Base-by-base conservation (phyloP, 2,797 vertebrate species). In the Anabacerthia variegaticeps region DNA sequence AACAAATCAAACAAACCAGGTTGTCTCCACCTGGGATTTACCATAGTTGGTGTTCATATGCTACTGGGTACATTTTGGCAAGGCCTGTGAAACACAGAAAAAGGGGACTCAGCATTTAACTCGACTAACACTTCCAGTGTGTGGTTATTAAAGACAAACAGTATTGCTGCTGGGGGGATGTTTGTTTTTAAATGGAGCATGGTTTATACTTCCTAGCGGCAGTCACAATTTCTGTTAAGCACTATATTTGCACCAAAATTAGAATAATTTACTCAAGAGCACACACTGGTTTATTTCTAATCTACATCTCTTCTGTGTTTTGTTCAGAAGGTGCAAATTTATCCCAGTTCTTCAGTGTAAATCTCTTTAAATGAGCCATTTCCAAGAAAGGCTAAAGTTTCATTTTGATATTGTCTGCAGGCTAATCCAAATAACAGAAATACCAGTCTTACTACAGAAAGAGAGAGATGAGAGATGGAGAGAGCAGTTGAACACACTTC, bases 391-490 rank as follows among this genome's bases (percentile, higher is more conserved):
- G 43, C 5, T 85, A 7, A 86, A 78, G 23, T 61, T 94, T 89
- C 44, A 12, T 63, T 92, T 81, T 4, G 2, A 13, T 61, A 14
- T 49, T 81, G 37, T 63, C 82, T 92, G 27, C 41, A 77, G 51
- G 39, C 46, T 86, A 85, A 80, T 78, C 30, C 80, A 80, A 95
- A 66, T 51, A 75, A 68, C 49, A 92, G 74, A 88, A 94, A 83
- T 27, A 73, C 18, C 39, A 77, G 41, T 36, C 71, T 55, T 39
- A 43, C 41, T 54, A 15, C 1, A 2, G 58, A 79, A 71, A 90
- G 28, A 58, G 32, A 74, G 67, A 86, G 62, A 68, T 0, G 0
- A 89, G 52, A 55, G 49, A 61, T 7, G 15, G 43, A 69, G 73
- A 89, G 63, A 73, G 37, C 34, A 41, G 44, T 3, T 67, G 61